Percentiles rank a stretch among this genome's conserved stretches.
These are phyloP conservation scores for Crossocerus cetratus DNA, from an alignment of 2,888 invertebrate genomes.

Conservation along the genomic window DNA sequence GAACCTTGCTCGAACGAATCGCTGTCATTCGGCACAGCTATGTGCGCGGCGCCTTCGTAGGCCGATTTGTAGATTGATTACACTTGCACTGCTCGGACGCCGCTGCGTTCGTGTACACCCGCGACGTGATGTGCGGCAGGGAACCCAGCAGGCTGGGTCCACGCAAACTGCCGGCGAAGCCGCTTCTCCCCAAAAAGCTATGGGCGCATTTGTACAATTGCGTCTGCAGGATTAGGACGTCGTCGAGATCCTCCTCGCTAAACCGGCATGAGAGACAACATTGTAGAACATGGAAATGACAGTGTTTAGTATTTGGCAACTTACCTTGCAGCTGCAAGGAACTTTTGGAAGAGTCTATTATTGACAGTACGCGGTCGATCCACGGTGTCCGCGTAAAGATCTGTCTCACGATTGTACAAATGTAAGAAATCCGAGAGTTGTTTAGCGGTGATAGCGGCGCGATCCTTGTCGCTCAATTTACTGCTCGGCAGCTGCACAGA, in stretches of 20 bases:
- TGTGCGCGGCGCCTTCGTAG: constrained; percentile 68
- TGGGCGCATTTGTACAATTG: constrained; percentile 81
- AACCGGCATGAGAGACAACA: neutral
- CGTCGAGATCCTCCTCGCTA: constrained; percentile 86
- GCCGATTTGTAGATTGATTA: constrained; percentile 66
- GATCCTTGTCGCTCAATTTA: constrained; percentile 87
- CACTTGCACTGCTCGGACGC: constrained; percentile 73
- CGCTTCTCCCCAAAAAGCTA: constrained; percentile 80
- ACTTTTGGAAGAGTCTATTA: constrained; percentile 80
- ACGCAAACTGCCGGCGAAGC: constrained; percentile 74
- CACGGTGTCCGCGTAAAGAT: constrained; percentile 85
- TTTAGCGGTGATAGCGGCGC: constrained; percentile 90
- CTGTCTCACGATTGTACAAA: constrained; percentile 90
- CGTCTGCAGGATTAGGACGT: constrained; percentile 82
- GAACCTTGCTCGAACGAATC: constrained; percentile 9
- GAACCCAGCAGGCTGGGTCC: constrained; percentile 73
- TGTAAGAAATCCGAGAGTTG: constrained; percentile 90
- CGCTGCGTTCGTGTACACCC: constrained; percentile 73
- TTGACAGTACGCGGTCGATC: constrained; percentile 82
- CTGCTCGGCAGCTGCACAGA: constrained; percentile 82
- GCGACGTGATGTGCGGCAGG: constrained; percentile 74
- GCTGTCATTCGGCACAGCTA: constrained; percentile 51
- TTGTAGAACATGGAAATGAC: too few relatives aligned
- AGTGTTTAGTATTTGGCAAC: constrained; percentile 50
- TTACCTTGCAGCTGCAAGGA: constrained; percentile 81